phyloP scores from a whole-genome alignment of 2,113 vertebrate species.

The Eulemur macaco region DNA sequence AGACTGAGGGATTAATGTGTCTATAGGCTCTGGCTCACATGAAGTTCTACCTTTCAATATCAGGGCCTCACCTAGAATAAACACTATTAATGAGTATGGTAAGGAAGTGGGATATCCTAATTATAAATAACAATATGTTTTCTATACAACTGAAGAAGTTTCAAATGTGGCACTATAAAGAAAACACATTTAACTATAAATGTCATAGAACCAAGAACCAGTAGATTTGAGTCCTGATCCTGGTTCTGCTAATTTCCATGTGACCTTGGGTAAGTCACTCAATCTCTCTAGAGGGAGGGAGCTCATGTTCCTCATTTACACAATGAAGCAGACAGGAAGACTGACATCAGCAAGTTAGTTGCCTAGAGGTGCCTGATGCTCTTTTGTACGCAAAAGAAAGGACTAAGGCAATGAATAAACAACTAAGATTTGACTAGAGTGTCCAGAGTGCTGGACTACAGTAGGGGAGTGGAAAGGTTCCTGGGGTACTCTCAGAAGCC shows the following conservation, averaged over 20 bases:
- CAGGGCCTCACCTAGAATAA: neutral
- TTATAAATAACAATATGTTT: neutral
- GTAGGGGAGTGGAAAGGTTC: too few relatives aligned
- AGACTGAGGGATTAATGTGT: neutral
- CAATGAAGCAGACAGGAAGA: neutral
- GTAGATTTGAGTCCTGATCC: neutral
- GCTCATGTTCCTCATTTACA: neutral
- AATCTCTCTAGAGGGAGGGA: neutral
- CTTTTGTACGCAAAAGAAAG: too few relatives aligned
- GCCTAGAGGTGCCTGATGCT: too few relatives aligned
- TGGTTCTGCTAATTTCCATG: neutral
- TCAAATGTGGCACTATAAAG: neutral
- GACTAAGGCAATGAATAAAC: too few relatives aligned
- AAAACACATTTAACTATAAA: constrained; percentile 20
- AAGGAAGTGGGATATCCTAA: neutral
- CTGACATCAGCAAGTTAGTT: too few relatives aligned
- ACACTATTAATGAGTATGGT: neutral
- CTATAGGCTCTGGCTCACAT: neutral
- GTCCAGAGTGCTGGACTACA: too few relatives aligned
- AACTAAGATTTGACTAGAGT: too few relatives aligned
- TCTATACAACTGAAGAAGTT: neutral
- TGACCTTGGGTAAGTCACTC: neutral
- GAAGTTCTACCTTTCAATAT: neutral
- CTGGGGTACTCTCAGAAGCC: too few relatives aligned
- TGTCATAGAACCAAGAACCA: neutral